Base-by-base conservation (phyloP, 2,113 vertebrate genomes). In the Sminthopsis crassicaudata region DNA sequence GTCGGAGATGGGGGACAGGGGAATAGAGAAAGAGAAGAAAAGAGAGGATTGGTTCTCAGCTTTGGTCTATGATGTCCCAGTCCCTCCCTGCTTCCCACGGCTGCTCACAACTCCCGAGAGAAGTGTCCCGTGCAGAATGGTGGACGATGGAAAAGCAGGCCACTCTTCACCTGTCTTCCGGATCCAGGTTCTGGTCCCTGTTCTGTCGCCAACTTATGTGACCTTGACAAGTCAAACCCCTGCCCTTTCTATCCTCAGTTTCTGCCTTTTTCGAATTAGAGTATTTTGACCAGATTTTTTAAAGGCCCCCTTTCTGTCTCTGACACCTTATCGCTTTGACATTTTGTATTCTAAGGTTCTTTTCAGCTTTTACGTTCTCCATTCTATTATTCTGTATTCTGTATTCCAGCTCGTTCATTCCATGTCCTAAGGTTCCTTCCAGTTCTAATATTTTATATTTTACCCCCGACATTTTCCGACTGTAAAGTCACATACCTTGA, bases 401-500 rank as follows among this genome's bases (percentile, higher is more conserved):
- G n/a, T 19, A n/a, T 76, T 76, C 36, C 36, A n/a, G 60, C 36
- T 76, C 36, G 36, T 76, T n/a, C 67, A 84, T 22, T 42, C n/a
- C 42, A 42, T 42, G n/a, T 84, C 19, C 67, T 84, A 84, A 84
- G 67, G 60, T 76, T 76, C 36, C 36, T 76, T 76, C 14, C 14
- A 76, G 36, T 76, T 76, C 3, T 76, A 76, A 76, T 36, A 84
- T 42, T 42, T n/a, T 84, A 42, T 6, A 7, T 23, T 42, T 19
- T 7, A 84, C 16, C 67, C 42, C 67, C n/a, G 60, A 84, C n/a
- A 8, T 84, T 84, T n/a, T 76, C 67, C n/a, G 1, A 23, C n/a
- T 23, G 36, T 23, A 42, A 84, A 53, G 42, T 46, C 76, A 90
- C 97, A 97, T 96, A 99, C 99, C 99, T 99, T 99, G 95, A 99